phyloP scores from a whole-genome alignment of 2,797 vertebrate genomes.

The Anguilla anguilla region DNA sequence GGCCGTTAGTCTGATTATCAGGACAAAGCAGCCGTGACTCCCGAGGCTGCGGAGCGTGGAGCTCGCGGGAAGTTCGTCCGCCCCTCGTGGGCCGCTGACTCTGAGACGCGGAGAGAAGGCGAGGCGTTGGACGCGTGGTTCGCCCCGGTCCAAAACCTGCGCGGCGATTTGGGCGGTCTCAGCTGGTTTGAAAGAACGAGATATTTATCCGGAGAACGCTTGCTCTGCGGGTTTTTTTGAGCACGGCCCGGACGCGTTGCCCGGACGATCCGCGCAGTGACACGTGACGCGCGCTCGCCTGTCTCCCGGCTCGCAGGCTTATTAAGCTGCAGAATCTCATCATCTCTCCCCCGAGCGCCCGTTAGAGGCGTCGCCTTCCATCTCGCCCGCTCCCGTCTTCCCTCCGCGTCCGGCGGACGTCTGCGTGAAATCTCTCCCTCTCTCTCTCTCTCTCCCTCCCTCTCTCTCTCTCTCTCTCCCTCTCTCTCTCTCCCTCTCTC shows the following conservation, averaged over 20 bases:
- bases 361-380: slow-evolving; percentile 53
- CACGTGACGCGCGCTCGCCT: slow-evolving; percentile 55
- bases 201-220: slow-evolving; percentile 67
- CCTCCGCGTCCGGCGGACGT: slow-evolving; percentile 49
- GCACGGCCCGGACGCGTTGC: slow-evolving; percentile 50
- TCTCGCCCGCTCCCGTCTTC: slow-evolving; percentile 34
- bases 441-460: background rate
- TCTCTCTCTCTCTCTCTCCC: no score
- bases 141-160: slow-evolving; percentile 59
- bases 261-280: slow-evolving; percentile 39
- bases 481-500: no score
- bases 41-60: slow-evolving; percentile 54
- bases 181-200: slow-evolving; percentile 61
- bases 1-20: slow-evolving; percentile 53
- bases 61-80: slow-evolving; percentile 51
- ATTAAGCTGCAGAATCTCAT: slow-evolving; percentile 49
- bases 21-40: slow-evolving; percentile 48
- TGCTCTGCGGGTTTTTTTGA: slow-evolving; percentile 60
- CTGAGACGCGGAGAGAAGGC: slow-evolving; percentile 73
- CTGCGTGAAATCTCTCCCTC: slow-evolving; percentile 22
- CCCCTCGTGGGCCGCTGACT: slow-evolving; percentile 69
- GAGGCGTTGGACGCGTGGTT: slow-evolving; percentile 66
- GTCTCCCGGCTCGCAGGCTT: slow-evolving; percentile 51
- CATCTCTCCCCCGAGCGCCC: slow-evolving; percentile 29
- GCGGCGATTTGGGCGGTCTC: background rate